A percentile compares a stretch with the other conserved stretches of the same genome.
These are phyloP conservation scores for Leptothorax acervorum DNA, from an alignment of 2,888 invertebrate species.

Conservation along the genomic window DNA sequence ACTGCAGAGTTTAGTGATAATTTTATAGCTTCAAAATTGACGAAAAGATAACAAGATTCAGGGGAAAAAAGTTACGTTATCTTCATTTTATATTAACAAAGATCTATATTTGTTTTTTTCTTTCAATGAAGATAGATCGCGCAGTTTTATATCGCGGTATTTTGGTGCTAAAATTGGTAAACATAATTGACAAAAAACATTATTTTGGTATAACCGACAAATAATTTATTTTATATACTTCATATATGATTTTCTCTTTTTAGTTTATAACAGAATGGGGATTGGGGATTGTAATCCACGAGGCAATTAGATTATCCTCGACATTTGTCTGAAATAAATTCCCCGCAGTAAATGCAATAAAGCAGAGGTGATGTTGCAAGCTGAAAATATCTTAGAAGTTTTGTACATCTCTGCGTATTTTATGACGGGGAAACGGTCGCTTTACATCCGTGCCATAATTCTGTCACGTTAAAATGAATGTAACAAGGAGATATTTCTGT, in stretches of 20 bases:
- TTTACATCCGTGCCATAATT: conserved; percentile 40
- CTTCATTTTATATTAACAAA: not conserved
- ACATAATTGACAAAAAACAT: not conserved
- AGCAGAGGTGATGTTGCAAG: conserved; percentile 27
- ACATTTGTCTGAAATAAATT: conserved; percentile 28
- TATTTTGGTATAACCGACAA: not conserved
- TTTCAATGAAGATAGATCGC: not conserved
- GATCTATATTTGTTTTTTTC: too few species aligned
- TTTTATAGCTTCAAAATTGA: conserved; percentile 1
- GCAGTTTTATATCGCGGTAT: not conserved
- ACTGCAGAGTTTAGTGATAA: not conserved
- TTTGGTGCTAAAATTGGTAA: not conserved
- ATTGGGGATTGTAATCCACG: too few species aligned
- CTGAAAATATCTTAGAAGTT: conserved; percentile 48
- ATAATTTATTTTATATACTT: not conserved
- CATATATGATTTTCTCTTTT: not conserved
- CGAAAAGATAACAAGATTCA: not conserved
- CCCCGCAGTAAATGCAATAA: conserved; percentile 22
- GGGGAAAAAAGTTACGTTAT: too few species aligned
- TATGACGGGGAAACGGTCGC: conserved; percentile 38
- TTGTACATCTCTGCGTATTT: conserved; percentile 33
- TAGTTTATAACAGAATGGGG: not conserved
- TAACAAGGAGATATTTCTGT: conserved; percentile 39
- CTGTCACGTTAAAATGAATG: conserved; percentile 49
- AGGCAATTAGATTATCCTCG: conserved; percentile 6